Evolutionary conservation across 2,888 invertebrate species (phyloP), one percentile per base, ranked within the genome.

Genomic region (Nomada fabriciana): DNA sequence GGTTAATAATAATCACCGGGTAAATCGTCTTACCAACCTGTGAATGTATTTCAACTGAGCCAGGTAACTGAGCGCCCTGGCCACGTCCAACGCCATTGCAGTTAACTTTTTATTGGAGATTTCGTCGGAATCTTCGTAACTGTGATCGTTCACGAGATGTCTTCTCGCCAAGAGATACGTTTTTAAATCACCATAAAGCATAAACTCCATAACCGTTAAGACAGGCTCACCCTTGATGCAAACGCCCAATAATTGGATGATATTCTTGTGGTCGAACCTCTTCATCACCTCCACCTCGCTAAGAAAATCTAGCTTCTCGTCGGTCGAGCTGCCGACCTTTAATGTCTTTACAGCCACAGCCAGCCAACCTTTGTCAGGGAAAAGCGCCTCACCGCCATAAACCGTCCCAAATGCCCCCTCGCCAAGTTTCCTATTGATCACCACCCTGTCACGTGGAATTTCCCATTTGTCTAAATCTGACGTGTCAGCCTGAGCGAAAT

Each of bases 271-370:
- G 75, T 98, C 97, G 93, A 98, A 98, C 64, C 97, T 95, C 92
- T 98, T 98, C 98, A 98, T 98, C 29, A 98, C 97, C 93, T 98
- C 98, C 1, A 98, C 98, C 94, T 98, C 98, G 70, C 98, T 97
- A 55, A 98, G 94, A 91, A 98, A 98, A 93, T 98, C 98, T 29
- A 98, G 94, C 92, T 98, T 98, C 91, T 98, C 98, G 88, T 98
- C 98, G 2, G 97, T 96, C 11, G 96, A 95, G 0, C 97, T 97
- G 4, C 97, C 97, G 53, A 96, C 95, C 94, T 98, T 98, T 3
- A 98, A 95, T 0, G 98, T 98, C 94, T 98, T 98, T 0, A 98
- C 97, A 15, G 98, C 98, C 15, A 98, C 97, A 0, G 97, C 97
- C 9, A 96, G 95, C 98, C 98, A 98, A 61, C 96, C 97, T 80